Evolutionary conservation across 1,140 invertebrate genomes (phyloP), one percentile per base, ranked within the genome.

Genomic region (Heliconius nattereri): DNA sequence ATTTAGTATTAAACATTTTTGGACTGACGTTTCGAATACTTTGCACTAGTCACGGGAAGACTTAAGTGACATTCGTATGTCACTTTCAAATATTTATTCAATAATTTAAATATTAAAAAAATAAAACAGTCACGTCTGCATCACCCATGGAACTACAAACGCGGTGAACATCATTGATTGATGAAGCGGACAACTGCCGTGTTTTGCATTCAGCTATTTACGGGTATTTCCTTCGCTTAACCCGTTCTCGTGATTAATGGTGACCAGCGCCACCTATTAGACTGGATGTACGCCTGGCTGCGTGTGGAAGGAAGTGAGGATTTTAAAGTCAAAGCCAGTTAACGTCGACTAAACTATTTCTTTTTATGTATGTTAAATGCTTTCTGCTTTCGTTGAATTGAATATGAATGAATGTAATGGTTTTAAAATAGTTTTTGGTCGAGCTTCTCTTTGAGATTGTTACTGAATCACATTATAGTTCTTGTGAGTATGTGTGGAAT

Each of bases 121-220:
- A n/a, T n/a, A n/a, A n/a, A n/a, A n/a, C 37, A 19, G 11, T 5
- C 71, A 9, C 49, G 54, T 73, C 66, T 78, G 9, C 72, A 49
- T 49, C 76, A 40, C 75, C 75, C 66, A 45, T 72, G 5, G 29
- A n/a, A 26, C 16, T 77, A 54, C 23, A 23, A 32, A 45, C 40
- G 37, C 37, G 73, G 74, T 78, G 78, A 83, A 85, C 84, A 87
- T 84, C 82, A 90, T 90, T 93, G 92, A 93, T 93, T 93, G 91
- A 93, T 93, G 92, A 35, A 90, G 88, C 87, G 82, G 90, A 91
- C 91, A 91, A 92, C 90, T 90, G 87, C 84, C 87, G 86, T 89
- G 89, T 92, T 93, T 93, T 93, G 92, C 90, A 92, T 93, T 93
- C 85, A 91, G 89, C 90, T 93, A 92, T 93, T 93, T 93, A 93